A percentile compares a stretch with the other conserved stretches of the same genome.
phyloP scores from a whole-genome alignment of 2,797 vertebrate genomes.

The Pipistrellus nathusii region DNA sequence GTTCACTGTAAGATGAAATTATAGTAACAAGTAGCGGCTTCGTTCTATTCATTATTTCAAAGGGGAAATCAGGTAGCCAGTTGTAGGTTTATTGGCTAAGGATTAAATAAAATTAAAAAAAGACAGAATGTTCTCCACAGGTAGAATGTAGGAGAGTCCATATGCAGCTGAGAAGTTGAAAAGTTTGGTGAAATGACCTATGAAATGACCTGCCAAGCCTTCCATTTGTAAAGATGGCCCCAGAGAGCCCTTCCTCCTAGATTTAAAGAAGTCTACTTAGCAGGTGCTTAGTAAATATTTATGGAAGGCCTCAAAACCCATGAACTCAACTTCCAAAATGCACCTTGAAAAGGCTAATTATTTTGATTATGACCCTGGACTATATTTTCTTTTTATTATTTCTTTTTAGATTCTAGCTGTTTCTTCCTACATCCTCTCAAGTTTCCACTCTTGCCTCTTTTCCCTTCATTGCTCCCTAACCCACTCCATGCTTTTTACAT shows the following conservation, averaged over 20 bases:
- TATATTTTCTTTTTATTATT: background rate
- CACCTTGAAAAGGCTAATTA: background rate
- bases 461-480: background rate
- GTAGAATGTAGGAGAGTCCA: background rate
- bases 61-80: background rate
- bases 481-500: background rate
- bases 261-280: background rate
- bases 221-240: background rate
- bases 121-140: background rate
- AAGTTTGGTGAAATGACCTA: background rate
- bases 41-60: background rate
- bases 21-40: background rate
- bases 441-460: background rate
- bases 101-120: background rate
- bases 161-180: background rate
- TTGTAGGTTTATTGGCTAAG: background rate
- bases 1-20: background rate
- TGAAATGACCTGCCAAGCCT: background rate
- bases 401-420: background rate
- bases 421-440: background rate
- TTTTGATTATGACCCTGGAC: background rate
- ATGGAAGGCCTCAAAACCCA: background rate
- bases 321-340: background rate
- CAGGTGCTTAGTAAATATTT: background rate
- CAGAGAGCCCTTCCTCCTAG: background rate